These are phyloP conservation scores for Scrobipalpa costella DNA, from an alignment of 2,888 invertebrate genomes.

Conservation along the genomic window DNA sequence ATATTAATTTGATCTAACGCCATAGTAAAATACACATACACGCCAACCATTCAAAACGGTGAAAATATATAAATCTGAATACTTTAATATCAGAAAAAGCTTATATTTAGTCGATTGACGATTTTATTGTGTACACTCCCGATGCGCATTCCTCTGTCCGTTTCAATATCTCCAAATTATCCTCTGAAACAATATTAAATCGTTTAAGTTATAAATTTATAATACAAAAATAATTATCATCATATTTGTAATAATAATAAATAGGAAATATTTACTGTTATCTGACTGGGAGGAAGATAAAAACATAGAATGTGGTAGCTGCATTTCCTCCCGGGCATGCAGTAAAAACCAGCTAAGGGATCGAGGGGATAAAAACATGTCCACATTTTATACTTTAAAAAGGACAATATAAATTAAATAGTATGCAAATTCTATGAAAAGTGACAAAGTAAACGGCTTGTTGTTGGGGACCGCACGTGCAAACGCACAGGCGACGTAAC, in stretches of 20 bases:
- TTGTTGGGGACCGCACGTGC: no score
- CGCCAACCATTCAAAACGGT: conserved; percentile 29
- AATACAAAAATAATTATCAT: neutral
- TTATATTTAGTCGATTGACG: conserved; percentile 32
- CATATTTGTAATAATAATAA: no score
- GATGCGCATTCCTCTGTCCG: conserved; percentile 29
- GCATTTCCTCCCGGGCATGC: no score
- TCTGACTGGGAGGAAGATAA: no score
- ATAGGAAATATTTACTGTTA: no score
- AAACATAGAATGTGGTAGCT: no score
- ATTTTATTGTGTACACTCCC: conserved; percentile 41
- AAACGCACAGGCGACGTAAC: no score
- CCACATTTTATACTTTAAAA: neutral
- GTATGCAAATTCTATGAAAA: neutral
- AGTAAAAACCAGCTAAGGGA: no score
- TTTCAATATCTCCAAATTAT: conserved; percentile 10
- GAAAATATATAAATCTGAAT: conserved; percentile 35
- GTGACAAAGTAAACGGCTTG: no score
- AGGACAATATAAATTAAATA: neutral
- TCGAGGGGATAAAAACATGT: no score
- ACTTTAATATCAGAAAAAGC: conserved; percentile 35
- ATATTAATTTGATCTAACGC: conserved; percentile 33
- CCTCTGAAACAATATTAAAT: conserved; percentile 3
- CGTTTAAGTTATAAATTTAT: no score
- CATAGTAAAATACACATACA: conserved; percentile 32